Base-by-base conservation (phyloP, 2,797 vertebrate species). In the Falco columbarius region DNA sequence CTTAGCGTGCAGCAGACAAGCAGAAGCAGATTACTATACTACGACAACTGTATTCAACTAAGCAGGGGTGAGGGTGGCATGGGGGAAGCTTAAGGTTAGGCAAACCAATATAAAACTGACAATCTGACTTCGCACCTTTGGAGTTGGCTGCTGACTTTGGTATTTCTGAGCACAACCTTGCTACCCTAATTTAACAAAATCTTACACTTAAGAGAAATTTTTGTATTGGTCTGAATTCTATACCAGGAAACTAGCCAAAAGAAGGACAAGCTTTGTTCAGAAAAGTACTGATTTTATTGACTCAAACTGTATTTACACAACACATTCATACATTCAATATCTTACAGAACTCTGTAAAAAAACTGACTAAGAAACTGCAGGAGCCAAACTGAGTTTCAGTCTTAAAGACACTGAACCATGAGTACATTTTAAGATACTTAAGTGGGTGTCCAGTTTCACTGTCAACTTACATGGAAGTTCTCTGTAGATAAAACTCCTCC, bases 271-370 rank as follows among this genome's bases (percentile, higher is more conserved):
- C 20, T 92, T 68, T 91, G 52, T 95, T 98, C 97, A 95, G 95
- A 97, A 95, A 95, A 94, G 95, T 91, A 94, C 83, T 96, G 79
- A 91, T 97, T 98, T 98, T 98, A 98, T 98, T 98, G 94, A 94
- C 96, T 90, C 93, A 98, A 98, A 98, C 95, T 93, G 55, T 98
- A 98, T 98, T 98, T 98, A 98, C 98, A 98, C 90, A 95, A 94
- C 98, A 98, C 96, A 97, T 97, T 98, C 91, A 77, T 95, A 95
- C 97, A 94, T 98, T 98, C 96, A 97, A 94, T 98, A 98, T 97
- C 95, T 97, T 98, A 98, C 97, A 98, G 97, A 95, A 95, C 86
- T 95, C 96, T 94, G 94, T 98, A 97, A 97, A 96, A 96, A 95
- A 97, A 91, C 88, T 95, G 94, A 96, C 97, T 94, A 92, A 88